Percentiles rank a stretch among this genome's conserved stretches.
These are phyloP conservation scores for Andrena flavipes DNA, from an alignment of 2,888 invertebrate genomes.

Conservation along the genomic window DNA sequence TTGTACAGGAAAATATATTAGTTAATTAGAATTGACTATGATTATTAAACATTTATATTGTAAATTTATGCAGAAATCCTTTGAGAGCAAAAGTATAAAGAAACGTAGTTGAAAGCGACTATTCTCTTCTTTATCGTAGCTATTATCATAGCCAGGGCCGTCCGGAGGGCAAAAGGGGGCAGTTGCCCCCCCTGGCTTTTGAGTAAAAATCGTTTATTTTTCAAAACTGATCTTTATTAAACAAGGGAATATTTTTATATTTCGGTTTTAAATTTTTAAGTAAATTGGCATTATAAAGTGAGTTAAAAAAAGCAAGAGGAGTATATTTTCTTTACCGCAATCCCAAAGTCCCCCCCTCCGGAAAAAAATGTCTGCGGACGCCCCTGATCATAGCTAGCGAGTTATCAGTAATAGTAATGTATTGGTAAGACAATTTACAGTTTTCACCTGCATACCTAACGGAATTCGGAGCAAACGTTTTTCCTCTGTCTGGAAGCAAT, in stretches of 20 bases:
- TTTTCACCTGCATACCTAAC: neutral
- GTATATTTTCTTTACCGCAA: too few species aligned
- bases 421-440: conserved; percentile 10
- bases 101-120: neutral
- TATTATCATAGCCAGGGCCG: neutral
- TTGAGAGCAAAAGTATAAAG: neutral
- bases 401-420: conserved; percentile 14
- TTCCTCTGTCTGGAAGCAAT: conserved; percentile 22
- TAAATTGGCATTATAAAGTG: too few species aligned
- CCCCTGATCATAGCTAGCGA: neutral
- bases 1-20: conserved; percentile 63
- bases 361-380: too few species aligned
- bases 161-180: too few species aligned
- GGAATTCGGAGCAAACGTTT: conserved; percentile 10
- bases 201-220: too few species aligned
- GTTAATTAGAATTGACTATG: conserved; percentile 49
- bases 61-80: conserved; percentile 20
- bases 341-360: too few species aligned
- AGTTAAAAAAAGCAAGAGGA: too few species aligned
- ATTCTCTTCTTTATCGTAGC: neutral
- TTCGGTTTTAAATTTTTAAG: too few species aligned
- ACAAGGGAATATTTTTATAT: too few species aligned
- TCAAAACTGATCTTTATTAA: too few species aligned
- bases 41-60: conserved; percentile 38
- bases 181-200: too few species aligned